These are phyloP conservation scores for Lysandra coridon DNA, from an alignment of 2,888 invertebrate species.

Conservation along the genomic window DNA sequence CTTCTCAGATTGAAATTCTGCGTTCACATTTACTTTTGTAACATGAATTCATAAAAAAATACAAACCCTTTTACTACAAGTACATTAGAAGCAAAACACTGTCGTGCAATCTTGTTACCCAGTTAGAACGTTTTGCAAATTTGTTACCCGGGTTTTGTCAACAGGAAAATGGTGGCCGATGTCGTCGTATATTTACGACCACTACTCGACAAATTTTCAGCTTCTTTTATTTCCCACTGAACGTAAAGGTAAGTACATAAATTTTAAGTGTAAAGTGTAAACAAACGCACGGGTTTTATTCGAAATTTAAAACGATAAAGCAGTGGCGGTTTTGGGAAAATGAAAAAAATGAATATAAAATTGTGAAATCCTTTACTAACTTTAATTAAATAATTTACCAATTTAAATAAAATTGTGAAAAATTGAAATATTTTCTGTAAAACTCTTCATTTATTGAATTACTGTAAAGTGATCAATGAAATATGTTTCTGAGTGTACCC, in stretches of 20 bases:
- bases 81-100: slow-evolving; percentile 10
- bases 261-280: slow-evolving; percentile 53
- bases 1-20: not conserved
- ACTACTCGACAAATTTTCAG: slow-evolving; percentile 68
- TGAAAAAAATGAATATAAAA: too few relatives aligned
- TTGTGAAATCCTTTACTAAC: too few relatives aligned
- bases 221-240: slow-evolving; percentile 69
- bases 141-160: slow-evolving; percentile 75
- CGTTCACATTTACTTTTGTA: not conserved
- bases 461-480: too few relatives aligned
- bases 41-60: not conserved
- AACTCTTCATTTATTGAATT: too few relatives aligned
- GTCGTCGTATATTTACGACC: slow-evolving; percentile 74
- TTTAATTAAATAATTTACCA: too few relatives aligned
- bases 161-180: slow-evolving; percentile 76
- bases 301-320: slow-evolving; percentile 41
- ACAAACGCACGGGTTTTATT: slow-evolving; percentile 47
- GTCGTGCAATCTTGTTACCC: slow-evolving; percentile 65
- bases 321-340: too few relatives aligned
- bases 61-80: not conserved
- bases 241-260: slow-evolving; percentile 66
- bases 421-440: too few relatives aligned
- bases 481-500: too few relatives aligned
- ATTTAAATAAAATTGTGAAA: too few relatives aligned
- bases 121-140: slow-evolving; percentile 74